Percentiles rank a stretch among this genome's conserved stretches.
Conservation (phyloP, 2,888 invertebrate genomes). For the Sinodicranocentrus sp. region DNA sequence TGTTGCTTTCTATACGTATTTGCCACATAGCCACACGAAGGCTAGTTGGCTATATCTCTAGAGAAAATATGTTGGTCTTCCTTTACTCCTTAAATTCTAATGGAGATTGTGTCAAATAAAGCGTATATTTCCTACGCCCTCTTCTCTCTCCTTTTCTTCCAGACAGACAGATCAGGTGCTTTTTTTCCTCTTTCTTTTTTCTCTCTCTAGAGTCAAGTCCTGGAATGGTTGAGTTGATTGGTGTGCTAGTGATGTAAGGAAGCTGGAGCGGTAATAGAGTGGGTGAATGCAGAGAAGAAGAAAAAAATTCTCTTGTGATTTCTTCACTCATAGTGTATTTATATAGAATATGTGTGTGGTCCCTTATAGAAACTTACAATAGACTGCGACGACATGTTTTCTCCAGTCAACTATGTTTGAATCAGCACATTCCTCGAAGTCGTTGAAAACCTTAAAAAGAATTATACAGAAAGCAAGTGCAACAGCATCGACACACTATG, state of each 20-base stretch:
- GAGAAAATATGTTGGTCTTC: constrained; percentile 18
- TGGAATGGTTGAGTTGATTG: constrained; percentile 41
- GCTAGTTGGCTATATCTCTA: neutral
- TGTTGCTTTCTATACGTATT: constrained; percentile 40
- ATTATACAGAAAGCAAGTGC: constrained; percentile 39
- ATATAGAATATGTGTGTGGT: neutral
- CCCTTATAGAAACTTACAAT: neutral
- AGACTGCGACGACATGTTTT: constrained; percentile 29
- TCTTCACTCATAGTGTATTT: neutral
- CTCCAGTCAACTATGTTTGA: constrained; percentile 34
- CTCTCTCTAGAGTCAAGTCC: constrained; percentile 21
- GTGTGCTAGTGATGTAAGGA: constrained; percentile 15
- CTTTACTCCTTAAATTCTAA: constrained; percentile 47
- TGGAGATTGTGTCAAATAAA: constrained; percentile 47
- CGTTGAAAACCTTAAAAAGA: constrained; percentile 42
- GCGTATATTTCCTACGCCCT: constrained; percentile 34
- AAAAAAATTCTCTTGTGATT: too few relatives aligned
- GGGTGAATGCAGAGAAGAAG: neutral
- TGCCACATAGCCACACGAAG: neutral
- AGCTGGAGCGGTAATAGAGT: neutral
- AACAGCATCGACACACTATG: constrained; percentile 16
- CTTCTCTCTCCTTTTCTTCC: constrained; percentile 12
- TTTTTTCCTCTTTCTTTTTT: constrained; percentile 27
- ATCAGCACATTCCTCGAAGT: constrained; percentile 48
- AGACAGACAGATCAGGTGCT: constrained; percentile 55